These are phyloP conservation scores for Hyles euphorbiae DNA, from an alignment of 1,140 invertebrate species.

Conservation along the genomic window DNA sequence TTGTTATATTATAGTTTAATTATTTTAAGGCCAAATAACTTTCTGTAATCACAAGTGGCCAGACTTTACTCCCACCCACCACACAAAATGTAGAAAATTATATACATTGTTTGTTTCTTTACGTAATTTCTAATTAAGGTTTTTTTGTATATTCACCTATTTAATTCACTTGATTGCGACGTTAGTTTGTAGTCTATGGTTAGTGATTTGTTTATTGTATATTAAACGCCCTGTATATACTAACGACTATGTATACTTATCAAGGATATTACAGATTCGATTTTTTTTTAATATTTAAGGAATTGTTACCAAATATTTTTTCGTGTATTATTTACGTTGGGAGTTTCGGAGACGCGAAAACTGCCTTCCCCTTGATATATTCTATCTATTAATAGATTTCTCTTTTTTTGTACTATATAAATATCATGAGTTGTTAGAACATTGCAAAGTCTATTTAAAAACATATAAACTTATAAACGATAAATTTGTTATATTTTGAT, in stretches of 20 bases:
- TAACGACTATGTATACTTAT: conserved; percentile 30
- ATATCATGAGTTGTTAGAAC: no score
- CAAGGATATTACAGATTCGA: conserved; percentile 13
- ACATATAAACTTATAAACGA: no score
- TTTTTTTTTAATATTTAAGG: conserved; percentile 63
- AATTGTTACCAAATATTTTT: conserved; percentile 75
- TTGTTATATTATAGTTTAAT: not conserved
- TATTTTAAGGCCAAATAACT: conserved; percentile 51
- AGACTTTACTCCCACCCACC: conserved; percentile 69
- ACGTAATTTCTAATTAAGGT: conserved; percentile 43
- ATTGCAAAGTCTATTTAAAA: no score
- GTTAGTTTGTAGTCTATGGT: conserved; percentile 37
- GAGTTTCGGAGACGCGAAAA: not conserved
- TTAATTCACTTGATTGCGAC: conserved; percentile 18
- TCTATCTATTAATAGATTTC: no score
- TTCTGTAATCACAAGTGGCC: conserved; percentile 42
- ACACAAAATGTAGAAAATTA: conserved; percentile 66
- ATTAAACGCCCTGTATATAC: conserved; percentile 66
- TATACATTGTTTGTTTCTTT: conserved; percentile 56
- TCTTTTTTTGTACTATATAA: no score
- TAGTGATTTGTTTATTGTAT: conserved; percentile 60
- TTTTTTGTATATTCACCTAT: conserved; percentile 31
- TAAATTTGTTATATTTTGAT: no score
- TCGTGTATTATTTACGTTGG: conserved; percentile 40
- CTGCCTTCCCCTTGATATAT: no score